Evolutionary conservation across 2,888 invertebrate genomes (phyloP), one percentile per base, ranked within the genome.

Genomic region (Pristionchus arcanus): DNA sequence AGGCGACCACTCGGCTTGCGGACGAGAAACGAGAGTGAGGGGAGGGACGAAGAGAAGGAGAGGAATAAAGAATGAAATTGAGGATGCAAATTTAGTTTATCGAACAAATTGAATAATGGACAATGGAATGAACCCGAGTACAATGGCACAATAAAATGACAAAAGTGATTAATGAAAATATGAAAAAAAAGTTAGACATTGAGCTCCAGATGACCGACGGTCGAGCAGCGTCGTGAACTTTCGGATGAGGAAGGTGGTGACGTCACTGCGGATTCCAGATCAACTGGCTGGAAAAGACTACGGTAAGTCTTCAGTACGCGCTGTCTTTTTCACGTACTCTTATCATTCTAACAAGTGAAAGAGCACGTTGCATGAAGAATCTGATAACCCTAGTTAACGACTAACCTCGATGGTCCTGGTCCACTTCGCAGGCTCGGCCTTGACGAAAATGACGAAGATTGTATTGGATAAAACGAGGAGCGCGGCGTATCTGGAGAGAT

Each of bases 401-500:
- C 71, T 16, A 13, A 77, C 77, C 77, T 42, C 42, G 19, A n/a
- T 49, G 25, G 15, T 42, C 16, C 84, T 28, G 5, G 84, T 84
- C 84, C 84, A 84, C 19, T 84, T 84, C 13, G 84, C 84, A 2
- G 84, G 84, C 31, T 84, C 84, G 7, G 84, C 53, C n/a, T 31
- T 53, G 13, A 59, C 84, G 55, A 84, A 53, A 7, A 84, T 53
- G 84, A 84, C 84, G 84, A 84, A 84, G 53, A 84, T 53, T 28
- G 84, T 84, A 16, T 84, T 84, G 31, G 55, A 55, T 5, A 84
- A 31, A 2, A 59, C 55, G 19, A 84, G 84, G 55, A 84, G 55
- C 16, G 21, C 55, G 0, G 84, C 55, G 55, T 84, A 84, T 0
- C 53, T 84, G 28, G 21, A 53, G 55, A 84, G n/a, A 31, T 37